Percentiles rank a stretch among this genome's conserved stretches.
Conservation (phyloP, 2,113 vertebrate species). For the Orcinus orca region DNA sequence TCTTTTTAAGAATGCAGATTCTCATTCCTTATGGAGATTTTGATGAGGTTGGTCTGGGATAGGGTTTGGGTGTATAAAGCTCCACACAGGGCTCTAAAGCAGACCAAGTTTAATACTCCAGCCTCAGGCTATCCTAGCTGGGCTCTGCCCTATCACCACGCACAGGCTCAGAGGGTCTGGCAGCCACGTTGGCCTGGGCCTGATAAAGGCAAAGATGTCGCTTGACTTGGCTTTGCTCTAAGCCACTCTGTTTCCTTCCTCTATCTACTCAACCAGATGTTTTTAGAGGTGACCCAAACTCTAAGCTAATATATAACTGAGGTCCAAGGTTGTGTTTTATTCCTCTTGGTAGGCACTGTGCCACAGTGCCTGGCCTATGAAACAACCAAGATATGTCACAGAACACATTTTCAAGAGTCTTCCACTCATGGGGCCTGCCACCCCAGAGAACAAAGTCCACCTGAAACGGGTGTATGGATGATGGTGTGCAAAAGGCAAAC, state of each 20-base stretch:
- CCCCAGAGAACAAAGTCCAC: neutral
- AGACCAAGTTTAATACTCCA: neutral
- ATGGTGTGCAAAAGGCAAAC: neutral
- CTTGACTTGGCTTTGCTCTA: neutral
- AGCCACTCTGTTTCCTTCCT: neutral
- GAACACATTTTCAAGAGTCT: neutral
- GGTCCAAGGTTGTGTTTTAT: neutral
- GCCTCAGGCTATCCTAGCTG: neutral
- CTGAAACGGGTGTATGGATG: conserved; percentile 35
- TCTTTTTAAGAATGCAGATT: neutral
- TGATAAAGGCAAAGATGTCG: rapidly evolving
- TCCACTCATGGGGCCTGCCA: neutral
- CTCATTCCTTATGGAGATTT: neutral
- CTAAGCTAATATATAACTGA: neutral
- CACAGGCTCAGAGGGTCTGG: rapidly evolving
- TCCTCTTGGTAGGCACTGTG: neutral
- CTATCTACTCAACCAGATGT: too few species aligned
- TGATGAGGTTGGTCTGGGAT: neutral
- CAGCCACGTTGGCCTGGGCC: rapidly evolving
- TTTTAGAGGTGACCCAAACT: neutral
- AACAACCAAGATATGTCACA: neutral
- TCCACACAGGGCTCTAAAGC: neutral
- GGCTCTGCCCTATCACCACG: too few species aligned
- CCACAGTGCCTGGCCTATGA: neutral
- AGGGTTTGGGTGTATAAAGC: neutral